phyloP scores from a whole-genome alignment of 1,140 invertebrate genomes.

The Ostrea edulis region DNA sequence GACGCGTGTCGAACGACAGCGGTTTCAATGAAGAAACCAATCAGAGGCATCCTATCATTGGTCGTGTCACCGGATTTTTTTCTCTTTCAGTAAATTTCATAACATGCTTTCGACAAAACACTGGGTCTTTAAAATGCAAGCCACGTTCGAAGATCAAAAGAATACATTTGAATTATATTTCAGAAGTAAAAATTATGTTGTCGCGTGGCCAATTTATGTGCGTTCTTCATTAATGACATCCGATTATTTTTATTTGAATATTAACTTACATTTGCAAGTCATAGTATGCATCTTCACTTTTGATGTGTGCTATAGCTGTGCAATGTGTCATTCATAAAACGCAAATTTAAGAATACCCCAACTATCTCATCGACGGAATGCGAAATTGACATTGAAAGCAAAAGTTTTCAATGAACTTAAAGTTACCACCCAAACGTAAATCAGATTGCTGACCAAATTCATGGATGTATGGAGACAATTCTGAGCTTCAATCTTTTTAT shows the following conservation, averaged over 20 bases:
- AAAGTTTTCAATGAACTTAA: background rate
- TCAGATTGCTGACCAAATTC: background rate
- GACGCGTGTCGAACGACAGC: conserved; percentile 30
- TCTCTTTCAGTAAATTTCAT: conserved; percentile 2
- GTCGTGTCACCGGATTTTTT: background rate
- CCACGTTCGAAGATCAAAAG: background rate
- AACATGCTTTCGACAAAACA: conserved; percentile 12
- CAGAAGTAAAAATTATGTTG: background rate
- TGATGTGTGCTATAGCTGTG: background rate
- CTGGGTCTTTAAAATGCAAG: conserved; percentile 11
- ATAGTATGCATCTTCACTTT: background rate
- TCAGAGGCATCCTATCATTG: background rate
- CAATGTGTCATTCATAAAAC: background rate
- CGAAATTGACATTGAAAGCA: background rate
- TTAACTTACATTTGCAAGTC: background rate
- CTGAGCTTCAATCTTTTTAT: background rate
- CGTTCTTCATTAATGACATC: conserved; percentile 1
- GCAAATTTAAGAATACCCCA: background rate
- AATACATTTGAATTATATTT: conserved; percentile 25
- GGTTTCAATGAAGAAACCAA: background rate
- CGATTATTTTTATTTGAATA: conserved; percentile 28
- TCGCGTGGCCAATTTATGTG: conserved; percentile 11
- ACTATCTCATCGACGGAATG: background rate
- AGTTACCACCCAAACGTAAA: background rate
- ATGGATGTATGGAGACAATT: background rate